phyloP scores from a whole-genome alignment of 2,113 vertebrate species.

The Rattus norvegicus region GRCr8 NC_086038.1:8452001-8452500 shows the following conservation, averaged over 20 bases:
- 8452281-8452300: neutral
- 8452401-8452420: neutral
- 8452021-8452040: too few species aligned
- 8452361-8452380: neutral
- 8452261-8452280: neutral
- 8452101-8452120: too few species aligned
- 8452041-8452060: too few species aligned
- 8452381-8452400: neutral
- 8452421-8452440: neutral
- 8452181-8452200: too few species aligned
- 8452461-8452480: neutral
- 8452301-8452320: neutral
- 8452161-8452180: too few species aligned
- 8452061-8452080: too few species aligned
- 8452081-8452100: too few species aligned
- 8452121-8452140: too few species aligned
- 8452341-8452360: neutral
- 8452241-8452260: neutral
- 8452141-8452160: too few species aligned
- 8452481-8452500: neutral
- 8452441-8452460: neutral
- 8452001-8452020: too few species aligned
- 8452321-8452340: neutral
- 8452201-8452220: too few species aligned
- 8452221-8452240: too few species aligned